Evolutionary conservation across 2,113 vertebrate species (phyloP), one percentile per base, ranked within the genome.

Genomic region (Thryonomys swinderianus): DNA sequence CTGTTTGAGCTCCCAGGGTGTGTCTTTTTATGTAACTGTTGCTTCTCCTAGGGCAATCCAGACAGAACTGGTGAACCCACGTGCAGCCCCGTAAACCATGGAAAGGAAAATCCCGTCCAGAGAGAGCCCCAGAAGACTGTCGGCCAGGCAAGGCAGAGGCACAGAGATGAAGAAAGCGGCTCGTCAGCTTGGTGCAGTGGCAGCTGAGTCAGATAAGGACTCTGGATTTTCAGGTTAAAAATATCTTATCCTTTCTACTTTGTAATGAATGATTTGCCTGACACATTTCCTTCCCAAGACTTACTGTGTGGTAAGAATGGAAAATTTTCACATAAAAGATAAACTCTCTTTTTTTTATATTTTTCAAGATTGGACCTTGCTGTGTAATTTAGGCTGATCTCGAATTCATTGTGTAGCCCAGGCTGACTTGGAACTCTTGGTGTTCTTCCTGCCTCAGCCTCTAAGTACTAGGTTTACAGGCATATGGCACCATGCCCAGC

Each of bases 141-240:
- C 86, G 0, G 88, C 92, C 93, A 98, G 95, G 85, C 85, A 88
- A 51, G 97, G 93, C 90, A 96, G 93, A 97, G 97, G 97, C 95
- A 87, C 1, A 0, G 98, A 97, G 59, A 97, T 93, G 97, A 98
- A 98, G 40, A 98, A 96, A 74, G 85, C n/a, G 42, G 96, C 88
- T 18, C 97, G 90, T 79, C 96, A 20, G 0, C 93, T 97, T 40
- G 97, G 40, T 16, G 88, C 96, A 94, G 97, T 97, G 0, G 93
- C 97, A 37, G 55, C 97, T 25, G 99, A 99, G 92, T 98, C 98
- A 83, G 99, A 99, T 97, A 99, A 98, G 97, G 99, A 99, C 97
- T 99, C 99, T 0, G 99, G 99, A 97, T 99, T 99, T 96, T 99
- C 99, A 99, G 99, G 99, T 99, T 96, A 95, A 93, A 86, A 82